Evolutionary conservation across 2,797 vertebrate genomes (phyloP).

Genomic region (Darevskia mixta): DNA sequence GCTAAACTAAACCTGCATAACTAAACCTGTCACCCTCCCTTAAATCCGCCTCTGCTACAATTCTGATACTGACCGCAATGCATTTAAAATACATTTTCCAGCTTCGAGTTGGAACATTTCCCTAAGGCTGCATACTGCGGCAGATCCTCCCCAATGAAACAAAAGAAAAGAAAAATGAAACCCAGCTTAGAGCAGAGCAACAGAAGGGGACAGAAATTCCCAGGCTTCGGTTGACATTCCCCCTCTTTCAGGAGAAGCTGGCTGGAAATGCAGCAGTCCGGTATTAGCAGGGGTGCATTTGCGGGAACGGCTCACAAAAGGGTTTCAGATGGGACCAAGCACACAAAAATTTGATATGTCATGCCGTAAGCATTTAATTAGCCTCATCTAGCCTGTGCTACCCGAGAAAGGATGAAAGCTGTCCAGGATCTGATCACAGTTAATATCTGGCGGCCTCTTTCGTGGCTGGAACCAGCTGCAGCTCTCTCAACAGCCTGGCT

Average conservation of each 20-base stretch:
- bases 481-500: neutral
- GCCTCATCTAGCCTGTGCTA: neutral
- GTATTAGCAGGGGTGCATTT: neutral
- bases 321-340: neutral
- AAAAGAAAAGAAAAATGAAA: neutral
- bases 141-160: neutral
- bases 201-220: neutral
- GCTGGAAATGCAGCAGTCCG: neutral
- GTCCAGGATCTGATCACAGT: neutral
- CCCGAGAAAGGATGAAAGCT: neutral
- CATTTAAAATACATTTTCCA: neutral
- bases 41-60: no score
- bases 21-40: no score
- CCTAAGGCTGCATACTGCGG: neutral
- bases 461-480: no score
- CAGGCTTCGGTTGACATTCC: no score
- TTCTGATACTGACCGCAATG: no score
- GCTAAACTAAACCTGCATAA: no score
- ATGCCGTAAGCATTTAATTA: neutral
- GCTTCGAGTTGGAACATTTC: neutral
- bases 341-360: neutral
- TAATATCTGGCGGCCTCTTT: constrained; percentile 1
- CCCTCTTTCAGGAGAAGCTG: neutral
- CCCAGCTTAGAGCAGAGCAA: no score
- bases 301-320: neutral